Percentiles rank a stretch among this genome's conserved stretches.
Conservation (phyloP, 2,797 vertebrate genomes). For the Etheostoma nigrum region DNA sequence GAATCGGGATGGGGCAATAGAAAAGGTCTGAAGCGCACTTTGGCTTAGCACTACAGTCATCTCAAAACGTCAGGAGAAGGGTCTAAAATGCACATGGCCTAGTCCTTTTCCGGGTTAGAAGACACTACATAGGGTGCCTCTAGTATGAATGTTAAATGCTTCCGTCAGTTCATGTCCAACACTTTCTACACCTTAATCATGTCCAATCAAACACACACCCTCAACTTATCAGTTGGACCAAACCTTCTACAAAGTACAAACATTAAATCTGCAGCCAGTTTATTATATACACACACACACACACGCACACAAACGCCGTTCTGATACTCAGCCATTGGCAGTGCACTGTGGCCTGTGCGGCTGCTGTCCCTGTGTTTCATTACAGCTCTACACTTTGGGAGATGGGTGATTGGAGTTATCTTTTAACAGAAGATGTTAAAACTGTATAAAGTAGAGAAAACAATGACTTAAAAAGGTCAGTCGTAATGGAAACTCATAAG, state of each 20-base stretch:
- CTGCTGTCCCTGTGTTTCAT: constrained; percentile 66
- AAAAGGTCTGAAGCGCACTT: constrained; percentile 53
- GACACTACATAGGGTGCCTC: constrained; percentile 68
- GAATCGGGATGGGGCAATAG: constrained; percentile 16
- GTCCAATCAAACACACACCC: constrained; percentile 48
- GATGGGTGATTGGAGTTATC: constrained; percentile 77
- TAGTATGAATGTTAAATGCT: constrained; percentile 74
- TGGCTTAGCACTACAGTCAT: constrained; percentile 73
- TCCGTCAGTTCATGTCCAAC: constrained; percentile 51
- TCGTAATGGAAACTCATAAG: constrained; percentile 87
- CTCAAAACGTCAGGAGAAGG: constrained; percentile 62
- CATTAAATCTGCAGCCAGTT: constrained; percentile 41
- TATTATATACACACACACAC: constrained; percentile 22
- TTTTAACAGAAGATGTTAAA: constrained; percentile 80
- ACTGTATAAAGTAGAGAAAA: constrained; percentile 86
- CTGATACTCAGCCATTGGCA: constrained; percentile 57
- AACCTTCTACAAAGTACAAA: constrained; percentile 61
- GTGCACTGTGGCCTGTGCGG: constrained; percentile 67
- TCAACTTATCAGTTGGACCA: constrained; percentile 62
- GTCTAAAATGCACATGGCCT: constrained; percentile 64
- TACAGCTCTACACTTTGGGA: constrained; percentile 76
- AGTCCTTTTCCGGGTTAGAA: constrained; percentile 35
- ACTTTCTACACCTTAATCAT: constrained; percentile 38
- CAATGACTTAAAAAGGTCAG: constrained; percentile 81
- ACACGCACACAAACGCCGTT: constrained; percentile 35